A percentile compares a stretch with the other conserved stretches of the same genome.
These are phyloP conservation scores for Orbicella faveolata DNA, from an alignment of 64 coral and sea anemone species.

Conservation along the genomic window DNA sequence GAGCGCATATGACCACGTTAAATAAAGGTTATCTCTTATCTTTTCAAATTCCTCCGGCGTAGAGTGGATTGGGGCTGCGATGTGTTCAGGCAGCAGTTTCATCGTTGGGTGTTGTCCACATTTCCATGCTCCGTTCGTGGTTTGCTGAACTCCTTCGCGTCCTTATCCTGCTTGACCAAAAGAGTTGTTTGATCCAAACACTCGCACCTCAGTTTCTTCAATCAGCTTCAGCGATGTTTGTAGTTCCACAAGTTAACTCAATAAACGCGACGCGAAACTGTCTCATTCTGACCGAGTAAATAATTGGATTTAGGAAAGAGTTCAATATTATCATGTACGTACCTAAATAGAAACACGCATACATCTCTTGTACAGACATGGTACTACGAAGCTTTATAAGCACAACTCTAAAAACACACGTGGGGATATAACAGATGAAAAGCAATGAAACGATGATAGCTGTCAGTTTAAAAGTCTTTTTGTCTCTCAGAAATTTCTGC, in stretches of 20 bases:
- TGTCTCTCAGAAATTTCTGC: not conserved
- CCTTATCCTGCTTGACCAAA: not conserved
- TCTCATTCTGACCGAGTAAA: not conserved
- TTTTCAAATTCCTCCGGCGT: too few relatives aligned
- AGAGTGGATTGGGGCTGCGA: too few relatives aligned
- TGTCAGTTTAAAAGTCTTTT: not conserved
- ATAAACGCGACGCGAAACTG: not conserved
- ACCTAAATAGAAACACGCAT: not conserved
- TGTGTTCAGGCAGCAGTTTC: too few relatives aligned
- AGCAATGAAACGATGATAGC: not conserved
- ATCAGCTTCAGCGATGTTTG: not conserved
- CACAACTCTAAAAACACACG: not conserved
- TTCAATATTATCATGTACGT: not conserved
- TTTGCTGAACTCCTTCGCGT: not conserved
- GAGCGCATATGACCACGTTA: too few relatives aligned
- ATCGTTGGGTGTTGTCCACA: not conserved
- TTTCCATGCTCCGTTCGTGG: not conserved
- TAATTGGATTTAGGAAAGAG: not conserved
- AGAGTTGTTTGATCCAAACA: not conserved
- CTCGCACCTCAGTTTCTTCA: not conserved
- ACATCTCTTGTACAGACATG: not conserved
- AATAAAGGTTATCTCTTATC: too few relatives aligned
- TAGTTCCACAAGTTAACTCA: not conserved
- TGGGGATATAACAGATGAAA: not conserved
- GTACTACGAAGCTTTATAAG: not conserved